Base-by-base conservation (phyloP, 92 coral and sea anemone genomes). In the Actinostola sp. region DNA sequence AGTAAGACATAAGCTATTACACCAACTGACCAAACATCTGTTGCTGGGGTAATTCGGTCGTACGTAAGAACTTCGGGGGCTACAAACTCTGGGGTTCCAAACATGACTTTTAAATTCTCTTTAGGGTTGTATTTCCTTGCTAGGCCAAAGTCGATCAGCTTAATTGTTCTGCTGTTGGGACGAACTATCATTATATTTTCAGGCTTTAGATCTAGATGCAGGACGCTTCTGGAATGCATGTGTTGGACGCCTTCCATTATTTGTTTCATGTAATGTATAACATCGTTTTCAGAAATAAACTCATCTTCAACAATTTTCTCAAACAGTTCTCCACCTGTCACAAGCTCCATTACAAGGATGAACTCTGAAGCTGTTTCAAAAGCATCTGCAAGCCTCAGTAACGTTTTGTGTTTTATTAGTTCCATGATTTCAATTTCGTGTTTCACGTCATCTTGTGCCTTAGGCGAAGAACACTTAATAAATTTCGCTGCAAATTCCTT, bases 81-180 rank as follows among this genome's bases (percentile, higher is more conserved):
- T 21, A 92, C 99, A 64, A 95, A 95, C 77, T 95, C 99, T 41
- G 99, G 99, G 65, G 99, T 95, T 32, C 99, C 99, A 77, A 91
- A 92, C 99, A 95, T 95, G 21, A 95, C 97, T 75, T 95, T 89
- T 20, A 95, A 84, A 76, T 91, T 89, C 81, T 81, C 82, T 70
- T 77, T 89, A n/a, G 99, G 99, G 61, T 81, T 73, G 87, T 91
- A 95, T 52, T 86, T 88, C 51, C 97, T 84, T 33, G 99, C 97
- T 23, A 95, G 83, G 67, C 99, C 99, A 67, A 91, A 95, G 82
- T 95, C 99, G 65, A 95, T 95, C 15, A 95, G 93, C 80, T 95
- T 95, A 70, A 95, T 89, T 63, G 84, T 94, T 50, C 84, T 85
- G 74, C 97, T 91, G 32, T 89, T 88, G 7, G 90, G 94, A 16